Evolutionary conservation across 1,140 invertebrate genomes (phyloP).

Genomic region (Drosophila auraria): DNA sequence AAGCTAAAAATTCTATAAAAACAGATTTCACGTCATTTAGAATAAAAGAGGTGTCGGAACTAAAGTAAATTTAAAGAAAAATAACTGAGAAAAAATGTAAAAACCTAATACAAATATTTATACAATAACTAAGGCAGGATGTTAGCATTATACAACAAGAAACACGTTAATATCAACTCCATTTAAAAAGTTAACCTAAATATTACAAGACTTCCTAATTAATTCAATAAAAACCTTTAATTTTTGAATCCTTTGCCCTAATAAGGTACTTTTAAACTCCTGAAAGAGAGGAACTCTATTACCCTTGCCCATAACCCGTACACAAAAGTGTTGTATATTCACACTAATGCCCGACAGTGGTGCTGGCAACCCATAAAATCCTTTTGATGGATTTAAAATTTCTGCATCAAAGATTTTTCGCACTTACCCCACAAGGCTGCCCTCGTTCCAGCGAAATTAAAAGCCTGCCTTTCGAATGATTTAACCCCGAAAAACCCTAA

Average conservation of each 20-base stretch:
- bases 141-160: no score
- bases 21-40: no score
- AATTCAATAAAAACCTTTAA: not conserved
- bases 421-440: not conserved
- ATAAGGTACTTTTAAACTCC: no score
- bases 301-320: not conserved
- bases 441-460: conserved; percentile 17
- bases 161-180: no score
- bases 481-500: conserved; percentile 26
- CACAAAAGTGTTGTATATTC: conserved; percentile 1
- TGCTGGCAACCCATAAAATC: not conserved
- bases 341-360: not conserved
- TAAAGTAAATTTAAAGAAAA: no score
- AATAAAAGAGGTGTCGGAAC: no score
- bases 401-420: conserved; percentile 40
- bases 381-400: conserved; percentile 45
- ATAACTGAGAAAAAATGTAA: no score
- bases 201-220: no score
- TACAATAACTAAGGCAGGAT: no score
- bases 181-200: no score
- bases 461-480: conserved; percentile 17
- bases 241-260: not conserved
- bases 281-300: not conserved
- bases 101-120: no score
- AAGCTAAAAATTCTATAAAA: no score